Conservation (phyloP, 2,888 invertebrate genomes). For the Acleris holmiana region DNA sequence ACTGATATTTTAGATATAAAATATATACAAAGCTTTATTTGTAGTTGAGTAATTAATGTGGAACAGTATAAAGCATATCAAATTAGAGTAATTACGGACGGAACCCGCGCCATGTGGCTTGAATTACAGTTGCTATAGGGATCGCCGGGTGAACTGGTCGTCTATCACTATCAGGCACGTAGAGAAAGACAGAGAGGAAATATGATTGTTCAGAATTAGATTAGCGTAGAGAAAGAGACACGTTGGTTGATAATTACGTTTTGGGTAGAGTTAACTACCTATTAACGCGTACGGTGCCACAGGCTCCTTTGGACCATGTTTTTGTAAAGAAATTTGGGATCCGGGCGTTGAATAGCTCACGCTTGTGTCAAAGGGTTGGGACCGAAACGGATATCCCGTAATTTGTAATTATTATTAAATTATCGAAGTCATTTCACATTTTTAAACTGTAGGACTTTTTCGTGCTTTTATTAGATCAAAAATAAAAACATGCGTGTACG, state of each 20-base stretch:
- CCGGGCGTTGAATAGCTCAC: no score
- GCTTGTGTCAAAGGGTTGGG: constrained; percentile 29
- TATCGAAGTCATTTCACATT: background rate
- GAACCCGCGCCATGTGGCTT: constrained; percentile 72
- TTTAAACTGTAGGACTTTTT: no score
- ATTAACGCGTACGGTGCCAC: constrained; percentile 2
- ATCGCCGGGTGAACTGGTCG: constrained; percentile 16
- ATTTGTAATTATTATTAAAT: constrained; percentile 10
- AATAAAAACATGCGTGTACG: no score
- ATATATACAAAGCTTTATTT: constrained; percentile 1
- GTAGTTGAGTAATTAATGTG: constrained; percentile 50
- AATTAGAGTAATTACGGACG: constrained; percentile 74
- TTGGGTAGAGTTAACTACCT: constrained; percentile 22
- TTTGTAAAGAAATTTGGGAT: no score
- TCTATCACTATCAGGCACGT: constrained; percentile 24
- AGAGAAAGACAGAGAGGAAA: constrained; percentile 19
- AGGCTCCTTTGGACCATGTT: no score
- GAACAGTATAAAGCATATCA: constrained; percentile 65
- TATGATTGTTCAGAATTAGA: constrained; percentile 6
- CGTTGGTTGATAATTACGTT: constrained; percentile 28
- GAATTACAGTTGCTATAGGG: constrained; percentile 43
- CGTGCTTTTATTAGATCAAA: no score
- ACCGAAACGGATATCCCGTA: constrained; percentile 24
- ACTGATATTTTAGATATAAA: constrained; percentile 2
- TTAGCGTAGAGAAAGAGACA: constrained; percentile 17